Evolutionary conservation across 2,888 invertebrate species (phyloP), one percentile per base, ranked within the genome.

Genomic region (Patella pellucida): DNA sequence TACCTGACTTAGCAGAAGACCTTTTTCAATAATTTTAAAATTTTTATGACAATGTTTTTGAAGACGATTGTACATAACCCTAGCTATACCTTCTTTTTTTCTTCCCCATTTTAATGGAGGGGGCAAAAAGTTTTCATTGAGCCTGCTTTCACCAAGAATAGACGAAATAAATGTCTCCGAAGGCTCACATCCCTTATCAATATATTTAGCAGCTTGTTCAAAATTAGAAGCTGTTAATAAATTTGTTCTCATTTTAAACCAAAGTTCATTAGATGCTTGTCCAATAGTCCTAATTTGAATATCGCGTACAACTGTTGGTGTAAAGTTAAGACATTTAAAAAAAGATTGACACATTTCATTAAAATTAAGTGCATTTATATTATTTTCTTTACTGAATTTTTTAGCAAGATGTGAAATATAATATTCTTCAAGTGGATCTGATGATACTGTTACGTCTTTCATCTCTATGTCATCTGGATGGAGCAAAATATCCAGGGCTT

Each of bases 1-100:
- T 19, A 54, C 23, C 31, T 70, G 23, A 52, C 56, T 41, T 19
- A 74, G 3, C 15, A 74, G 19, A 41, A 74, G 31, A 16, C 74
- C 74, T 14, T 62, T 70, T 54, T 74, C 70, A 16, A 50, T 14
- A 1, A 70, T n/a, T 12, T n/a, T 52, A 9, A 73, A 31, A 3
- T 27, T 31, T 5, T 15, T 31, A 69, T 73, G 73, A 12, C 52
- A 15, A 3, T 51, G 50, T 15, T 51, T 73, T 7, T 12, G 14
- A 1, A 7, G 19, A 5, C 56, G 56, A 56, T 15, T 16, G 16
- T 56, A 56, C 56, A 56, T 56, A 12, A 2, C 16, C 1, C 15
- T 16, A n/a, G 56, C 56, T 5, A 56, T 19, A 12, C 5, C 1
- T 56, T 56, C 56, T 15, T 56, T 56, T 15, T 14, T 16, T 15